Conservation (phyloP, 2,113 vertebrate genomes). For the Progne subis region DNA sequence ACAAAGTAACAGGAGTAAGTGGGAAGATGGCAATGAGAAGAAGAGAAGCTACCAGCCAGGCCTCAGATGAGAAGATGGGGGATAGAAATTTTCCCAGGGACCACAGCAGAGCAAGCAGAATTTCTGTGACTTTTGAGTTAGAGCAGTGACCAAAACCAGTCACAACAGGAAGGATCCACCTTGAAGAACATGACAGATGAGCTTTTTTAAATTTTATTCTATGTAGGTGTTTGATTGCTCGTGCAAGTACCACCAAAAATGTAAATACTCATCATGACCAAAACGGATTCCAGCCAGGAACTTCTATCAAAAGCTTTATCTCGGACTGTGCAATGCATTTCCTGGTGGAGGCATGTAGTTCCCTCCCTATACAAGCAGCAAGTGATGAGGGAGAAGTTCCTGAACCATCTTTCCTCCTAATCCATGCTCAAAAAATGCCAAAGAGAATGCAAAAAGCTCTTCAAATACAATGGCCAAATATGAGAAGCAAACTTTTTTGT, state of each 20-base stretch:
- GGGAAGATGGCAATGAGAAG: not conserved
- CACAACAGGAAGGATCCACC: not conserved
- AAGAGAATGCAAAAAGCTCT: not conserved
- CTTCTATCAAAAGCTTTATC: not conserved
- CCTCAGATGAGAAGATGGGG: not conserved
- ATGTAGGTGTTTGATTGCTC: not conserved
- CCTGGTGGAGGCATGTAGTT: not conserved
- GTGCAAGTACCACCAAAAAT: not conserved
- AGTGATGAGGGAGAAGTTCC: not conserved
- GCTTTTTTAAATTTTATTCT: not conserved
- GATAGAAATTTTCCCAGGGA: not conserved
- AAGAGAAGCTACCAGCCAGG: not conserved
- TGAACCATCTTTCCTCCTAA: not conserved
- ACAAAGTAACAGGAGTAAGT: not conserved
- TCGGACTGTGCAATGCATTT: not conserved
- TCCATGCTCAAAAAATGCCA: not conserved
- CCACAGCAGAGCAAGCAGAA: not conserved
- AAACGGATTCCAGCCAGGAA: not conserved
- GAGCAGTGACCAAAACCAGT: not conserved
- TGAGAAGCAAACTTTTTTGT: not conserved
- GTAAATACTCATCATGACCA: not conserved
- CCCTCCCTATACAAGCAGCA: not conserved
- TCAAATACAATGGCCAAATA: not conserved
- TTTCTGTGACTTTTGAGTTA: not conserved
- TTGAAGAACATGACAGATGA: not conserved